Base-by-base conservation (phyloP, 2,888 invertebrate genomes). In the Oligia strigilis region DNA sequence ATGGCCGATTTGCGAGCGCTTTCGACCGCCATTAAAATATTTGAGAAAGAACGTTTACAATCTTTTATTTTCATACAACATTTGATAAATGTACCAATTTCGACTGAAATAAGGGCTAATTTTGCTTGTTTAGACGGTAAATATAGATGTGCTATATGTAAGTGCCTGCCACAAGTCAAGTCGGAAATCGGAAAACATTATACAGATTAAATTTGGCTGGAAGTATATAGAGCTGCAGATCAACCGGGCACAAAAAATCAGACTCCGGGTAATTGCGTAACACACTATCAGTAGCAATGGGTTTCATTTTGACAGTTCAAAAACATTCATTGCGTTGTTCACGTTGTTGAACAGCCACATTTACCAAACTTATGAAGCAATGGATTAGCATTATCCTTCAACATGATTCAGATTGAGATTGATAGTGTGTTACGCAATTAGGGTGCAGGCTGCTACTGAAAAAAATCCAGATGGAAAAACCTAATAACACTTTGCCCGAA, bases 161-260 rank as follows among this genome's bases (percentile, higher is more conserved):
- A 93, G 92, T 90, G 90, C 90, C 90, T 90, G 92, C 94, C 94
- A 93, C 94, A 94, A 95, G 95, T 94, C 94, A 94, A 94, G 94
- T 93, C 92, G 93, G 92, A 93, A 95, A 94, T 94, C 93, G 93
- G 92, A 92, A 95, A 95, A 94, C 95, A 95, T 95, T 95, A 94
- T 92, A 94, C 92, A 94, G 94, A 95, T 95, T 95, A 94, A 95
- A 94, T 94, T 92, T 86, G 72, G 74, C 14, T 43, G 85, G 91
- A 93, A 83, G 74, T 85, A 36, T 88, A 92, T 82, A 90, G 94
- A 94, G 95, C 4, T 36, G 36, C 36, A 36, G 36, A 36, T 36
- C 36, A 36, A 36, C 36, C 36, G 36, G 29, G 29, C 29, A 29
- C 29, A 29, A 29, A 29, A 29, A 29, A 36, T 36, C 36, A 36